These are phyloP conservation scores for Luehdorfia chinensis DNA, from an alignment of 1,140 invertebrate species.

Conservation along the genomic window DNA sequence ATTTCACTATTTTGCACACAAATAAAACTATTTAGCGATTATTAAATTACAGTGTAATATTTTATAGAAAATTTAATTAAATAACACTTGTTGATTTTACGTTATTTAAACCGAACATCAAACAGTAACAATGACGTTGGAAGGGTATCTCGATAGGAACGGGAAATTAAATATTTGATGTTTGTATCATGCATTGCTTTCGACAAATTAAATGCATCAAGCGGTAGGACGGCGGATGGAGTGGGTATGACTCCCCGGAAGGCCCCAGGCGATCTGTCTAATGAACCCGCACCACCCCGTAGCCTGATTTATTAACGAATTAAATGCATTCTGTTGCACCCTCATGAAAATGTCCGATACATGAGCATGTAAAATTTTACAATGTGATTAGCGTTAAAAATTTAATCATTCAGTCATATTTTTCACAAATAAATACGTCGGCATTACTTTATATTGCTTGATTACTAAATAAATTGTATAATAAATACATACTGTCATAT, in stretches of 20 bases:
- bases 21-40: background rate
- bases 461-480: no score
- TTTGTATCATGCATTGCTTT: slow-evolving; percentile 24
- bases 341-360: slow-evolving; percentile 58
- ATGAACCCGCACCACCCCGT: slow-evolving; percentile 65
- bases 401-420: no score
- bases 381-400: slow-evolving; percentile 11
- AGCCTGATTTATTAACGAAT: slow-evolving; percentile 76
- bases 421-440: no score
- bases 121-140: background rate
- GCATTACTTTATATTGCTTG: background rate
- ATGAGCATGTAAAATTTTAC: slow-evolving; percentile 22
- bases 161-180: slow-evolving; percentile 8
- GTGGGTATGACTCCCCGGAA: slow-evolving; percentile 63
- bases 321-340: slow-evolving; percentile 74
- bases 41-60: background rate
- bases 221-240: slow-evolving; percentile 45
- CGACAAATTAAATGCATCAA: slow-evolving; percentile 63
- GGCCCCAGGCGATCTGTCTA: slow-evolving; percentile 70
- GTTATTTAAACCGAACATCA: no score
- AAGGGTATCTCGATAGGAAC: slow-evolving; percentile 1
- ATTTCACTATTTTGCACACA: background rate
- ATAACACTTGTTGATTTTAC: no score
- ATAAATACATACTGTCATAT: no score
- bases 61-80: no score